phyloP scores from a whole-genome alignment of 2,113 vertebrate species.

The Grammomys dolichurus region DNA sequence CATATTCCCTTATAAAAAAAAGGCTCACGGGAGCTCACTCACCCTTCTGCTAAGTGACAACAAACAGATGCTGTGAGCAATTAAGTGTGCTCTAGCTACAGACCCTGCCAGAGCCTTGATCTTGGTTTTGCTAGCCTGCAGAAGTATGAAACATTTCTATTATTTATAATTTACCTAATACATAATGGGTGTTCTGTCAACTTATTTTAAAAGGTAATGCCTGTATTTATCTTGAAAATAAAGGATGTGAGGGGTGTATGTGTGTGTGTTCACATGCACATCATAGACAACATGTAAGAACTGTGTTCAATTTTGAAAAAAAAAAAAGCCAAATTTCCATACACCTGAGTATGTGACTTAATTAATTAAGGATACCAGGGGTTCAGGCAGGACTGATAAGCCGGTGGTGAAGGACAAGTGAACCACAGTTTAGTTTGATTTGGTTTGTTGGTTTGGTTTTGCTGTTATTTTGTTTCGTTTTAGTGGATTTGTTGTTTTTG shows the following conservation, averaged over 20 bases:
- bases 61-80: not conserved
- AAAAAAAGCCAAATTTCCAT: slow-evolving; percentile 10
- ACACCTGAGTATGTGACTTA: not conserved
- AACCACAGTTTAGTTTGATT: not conserved
- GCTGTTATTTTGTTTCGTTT: not conserved
- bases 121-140: not conserved
- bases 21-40: not conserved
- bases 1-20: not conserved
- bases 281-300: slow-evolving; percentile 16
- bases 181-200: not conserved
- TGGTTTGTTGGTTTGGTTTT: not conserved
- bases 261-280: no score
- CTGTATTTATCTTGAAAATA: not conserved
- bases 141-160: not conserved
- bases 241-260: not conserved
- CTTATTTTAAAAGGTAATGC: slow-evolving; percentile 10
- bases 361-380: not conserved
- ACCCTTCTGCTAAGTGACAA: not conserved
- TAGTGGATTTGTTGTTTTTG: not conserved
- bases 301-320: not conserved
- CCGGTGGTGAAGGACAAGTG: not conserved
- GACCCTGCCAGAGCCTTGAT: not conserved
- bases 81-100: not conserved
- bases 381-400: not conserved
- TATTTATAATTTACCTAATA: not conserved